Conservation (phyloP, 2,113 vertebrate species). For the Percina caprodes region DNA sequence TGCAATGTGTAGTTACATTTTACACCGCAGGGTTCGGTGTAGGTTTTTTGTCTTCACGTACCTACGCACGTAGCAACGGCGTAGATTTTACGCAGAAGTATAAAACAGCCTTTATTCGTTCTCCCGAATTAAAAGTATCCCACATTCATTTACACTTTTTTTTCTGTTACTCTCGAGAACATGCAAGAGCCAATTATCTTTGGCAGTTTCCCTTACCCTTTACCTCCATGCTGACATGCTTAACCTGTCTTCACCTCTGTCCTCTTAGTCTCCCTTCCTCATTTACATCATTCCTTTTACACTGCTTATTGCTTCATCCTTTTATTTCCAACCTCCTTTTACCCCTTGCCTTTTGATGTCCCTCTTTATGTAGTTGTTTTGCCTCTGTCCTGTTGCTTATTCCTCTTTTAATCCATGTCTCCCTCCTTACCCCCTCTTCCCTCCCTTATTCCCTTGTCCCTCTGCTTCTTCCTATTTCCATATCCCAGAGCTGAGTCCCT, state of each 20-base stretch:
- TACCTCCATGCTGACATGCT: background rate
- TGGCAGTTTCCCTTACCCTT: background rate
- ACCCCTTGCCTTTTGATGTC: conserved; percentile 3
- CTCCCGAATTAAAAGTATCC: background rate
- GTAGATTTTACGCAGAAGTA: too few species aligned
- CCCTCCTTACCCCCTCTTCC: conserved; percentile 21
- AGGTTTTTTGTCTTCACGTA: too few species aligned
- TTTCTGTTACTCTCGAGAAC: background rate
- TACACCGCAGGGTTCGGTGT: too few species aligned
- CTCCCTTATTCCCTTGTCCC: conserved; percentile 30
- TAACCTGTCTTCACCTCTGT: conserved; percentile 4
- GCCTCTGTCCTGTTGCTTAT: conserved; percentile 53
- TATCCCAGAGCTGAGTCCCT: conserved; percentile 64
- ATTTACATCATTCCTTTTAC: conserved; percentile 6
- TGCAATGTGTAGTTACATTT: too few species aligned
- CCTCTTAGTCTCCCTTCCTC: background rate
- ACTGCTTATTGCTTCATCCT: conserved; percentile 23
- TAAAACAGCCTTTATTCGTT: background rate
- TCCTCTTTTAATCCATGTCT: conserved; percentile 55
- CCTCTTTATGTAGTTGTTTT: conserved; percentile 34
- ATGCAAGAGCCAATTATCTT: background rate
- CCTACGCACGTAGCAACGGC: too few species aligned
- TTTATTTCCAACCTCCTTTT: conserved; percentile 22
- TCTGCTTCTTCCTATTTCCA: conserved; percentile 49
- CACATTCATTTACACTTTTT: background rate